Evolutionary conservation across 2,113 vertebrate genomes (phyloP).

Genomic region (Leiothrix lutea): DNA sequence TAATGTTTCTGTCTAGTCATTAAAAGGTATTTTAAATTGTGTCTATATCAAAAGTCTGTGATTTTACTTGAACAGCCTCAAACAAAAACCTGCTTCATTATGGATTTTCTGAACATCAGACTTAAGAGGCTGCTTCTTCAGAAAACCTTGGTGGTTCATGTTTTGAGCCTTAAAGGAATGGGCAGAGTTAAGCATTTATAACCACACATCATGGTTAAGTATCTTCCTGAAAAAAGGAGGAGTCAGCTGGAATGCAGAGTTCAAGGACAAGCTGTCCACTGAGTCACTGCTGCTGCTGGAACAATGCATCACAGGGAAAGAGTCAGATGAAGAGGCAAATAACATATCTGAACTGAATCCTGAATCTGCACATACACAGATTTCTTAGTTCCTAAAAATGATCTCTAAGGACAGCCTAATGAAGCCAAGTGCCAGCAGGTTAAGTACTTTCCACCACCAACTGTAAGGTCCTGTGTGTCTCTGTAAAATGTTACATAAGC

Average conservation of each 20-base stretch:
- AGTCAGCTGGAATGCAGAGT: background rate
- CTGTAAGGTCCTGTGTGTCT: accelerated
- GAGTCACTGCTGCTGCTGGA: background rate
- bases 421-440: background rate
- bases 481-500: background rate
- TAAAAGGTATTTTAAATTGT: slow-evolving; percentile 11
- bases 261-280: background rate
- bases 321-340: background rate
- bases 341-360: background rate
- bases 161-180: background rate
- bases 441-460: background rate
- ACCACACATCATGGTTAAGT: background rate
- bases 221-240: background rate
- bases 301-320: accelerated
- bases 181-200: background rate
- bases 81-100: background rate
- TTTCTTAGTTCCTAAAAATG: background rate
- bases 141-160: background rate
- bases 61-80: background rate
- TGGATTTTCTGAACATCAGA: background rate
- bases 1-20: background rate
- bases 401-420: background rate
- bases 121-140: background rate
- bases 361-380: accelerated
- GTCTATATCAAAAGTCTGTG: background rate